Conservation (phyloP, 2,113 vertebrate genomes). For the Phyllostomus hastatus region DNA sequence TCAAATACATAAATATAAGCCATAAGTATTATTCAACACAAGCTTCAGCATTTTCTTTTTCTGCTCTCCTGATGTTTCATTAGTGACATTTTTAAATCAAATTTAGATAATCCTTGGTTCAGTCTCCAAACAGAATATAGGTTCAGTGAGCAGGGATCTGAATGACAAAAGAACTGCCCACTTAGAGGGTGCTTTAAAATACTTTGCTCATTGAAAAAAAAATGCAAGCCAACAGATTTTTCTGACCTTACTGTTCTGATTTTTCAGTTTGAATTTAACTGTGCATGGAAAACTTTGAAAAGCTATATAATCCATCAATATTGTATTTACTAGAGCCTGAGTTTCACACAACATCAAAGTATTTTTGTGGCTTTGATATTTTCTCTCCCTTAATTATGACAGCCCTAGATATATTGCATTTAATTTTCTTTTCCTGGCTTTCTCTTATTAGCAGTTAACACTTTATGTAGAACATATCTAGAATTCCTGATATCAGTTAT, state of each 20-base stretch:
- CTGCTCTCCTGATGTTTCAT: constrained; percentile 79
- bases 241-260: constrained; percentile 74
- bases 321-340: constrained; percentile 78
- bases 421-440: constrained; percentile 60
- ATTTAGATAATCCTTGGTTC: constrained; percentile 81
- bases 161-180: constrained; percentile 83
- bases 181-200: constrained; percentile 80
- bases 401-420: constrained; percentile 48
- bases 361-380: constrained; percentile 71
- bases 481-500: constrained; percentile 20
- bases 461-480: background rate
- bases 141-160: constrained; percentile 79
- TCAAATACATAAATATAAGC: constrained; percentile 60
- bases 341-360: constrained; percentile 72
- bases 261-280: constrained; percentile 82
- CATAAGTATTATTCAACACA: constrained; percentile 56
- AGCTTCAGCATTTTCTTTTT: constrained; percentile 72
- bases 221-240: constrained; percentile 78
- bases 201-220: constrained; percentile 76
- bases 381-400: constrained; percentile 70
- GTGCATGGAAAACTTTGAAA: constrained; percentile 79
- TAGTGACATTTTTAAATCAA: constrained; percentile 82
- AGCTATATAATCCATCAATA: constrained; percentile 80
- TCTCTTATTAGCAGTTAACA: constrained; percentile 51
- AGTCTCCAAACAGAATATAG: constrained; percentile 80